Base-by-base conservation (phyloP, 2,113 vertebrate genomes). In the Ceyx margarethae region DNA sequence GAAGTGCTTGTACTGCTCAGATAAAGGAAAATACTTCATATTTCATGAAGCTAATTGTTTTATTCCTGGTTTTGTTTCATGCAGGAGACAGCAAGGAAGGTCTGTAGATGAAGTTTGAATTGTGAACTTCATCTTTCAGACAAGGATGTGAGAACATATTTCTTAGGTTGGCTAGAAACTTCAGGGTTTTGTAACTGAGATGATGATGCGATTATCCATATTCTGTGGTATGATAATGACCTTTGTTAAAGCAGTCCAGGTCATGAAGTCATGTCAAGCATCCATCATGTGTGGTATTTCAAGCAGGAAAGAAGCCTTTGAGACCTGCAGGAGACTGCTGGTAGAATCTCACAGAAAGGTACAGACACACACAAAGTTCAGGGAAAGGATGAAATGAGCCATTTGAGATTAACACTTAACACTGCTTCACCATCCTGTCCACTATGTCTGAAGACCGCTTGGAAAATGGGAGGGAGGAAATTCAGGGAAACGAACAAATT, bases 11-110 rank as follows among this genome's bases (percentile, higher is more conserved):
- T 56, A 57, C 28, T 40, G 46, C 51, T 89, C 50, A 80, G 64
- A 40, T 64, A 78, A 92, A 46, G 43, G 37, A 67, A 87, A 81
- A 48, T 51, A n/a, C 33, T 86, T 79, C 72, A 51, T 92, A 71
- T 93, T 93, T 89, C 75, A 82, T 60, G n/a, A 66, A 77, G 37
- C 7, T 80, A 76, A 82, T 93, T 91, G 82, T 64, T 81, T 84
- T 79, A 22, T 79, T 56, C n/a, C 26, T 46, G 14, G 9, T 66
- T 82, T 87, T 37, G 11, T 16, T 66, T 31, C 43, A 71, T 16
- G 35, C 31, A 43, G 51, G 51, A 93, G 14, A 56, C 33, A 62
- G 37, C 37, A 48, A 43, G 68, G 75, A 80, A 82, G 43, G 33
- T 10, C 15, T 68, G 50, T 16, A 56, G 79, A 42, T 18, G 18